Evolutionary conservation across 2,113 vertebrate genomes (phyloP), one percentile per base, ranked within the genome.

Genomic region (Crotalus tigris): DNA sequence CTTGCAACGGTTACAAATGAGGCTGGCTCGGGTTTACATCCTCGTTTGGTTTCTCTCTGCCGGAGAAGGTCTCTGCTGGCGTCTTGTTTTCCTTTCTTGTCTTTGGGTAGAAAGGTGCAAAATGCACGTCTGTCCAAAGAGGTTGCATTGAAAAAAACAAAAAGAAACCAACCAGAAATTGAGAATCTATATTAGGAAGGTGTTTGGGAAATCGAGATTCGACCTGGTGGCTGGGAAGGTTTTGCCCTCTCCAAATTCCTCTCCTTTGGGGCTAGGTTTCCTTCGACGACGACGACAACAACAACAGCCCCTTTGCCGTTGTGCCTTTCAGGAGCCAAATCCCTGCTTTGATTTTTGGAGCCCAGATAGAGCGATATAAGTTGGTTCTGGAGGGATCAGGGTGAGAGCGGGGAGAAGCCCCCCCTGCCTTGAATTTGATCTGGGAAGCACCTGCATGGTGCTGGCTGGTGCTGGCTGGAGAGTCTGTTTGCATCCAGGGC

Each of bases 401-500:
- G 46, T 26, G 15, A 1, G 19, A 12, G 81, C 2, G 6, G 59
- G 1, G 13, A 23, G 88, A 10, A 5, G 26, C 26, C 33, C 59
- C 92, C 44, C 49, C 26, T 29, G 59, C 92, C 55, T 24, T n/a
- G 0, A 90, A n/a, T 39, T 64, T 46, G 81, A 0, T 9, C 54
- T 0, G 17, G 26, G 85, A 2, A 2, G 0, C 24, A 55, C 26
- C 24, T 89, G 61, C 49, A 89, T n/a, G 26, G 46, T 6, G 46
- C 46, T 9, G 88, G 75, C 21, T n/a, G 26, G 46, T 6, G 46
- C 46, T 9, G 88, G 75, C 21, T 91, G 15, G 49, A 61, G 8
- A 54, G n/a, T 1, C 0, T 1, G 0, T 53, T 0, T 0, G 0
- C 69, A 5, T 46, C 2, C 88, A 26, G 61, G 85, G 7, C 44